Evolutionary conservation across 2,888 invertebrate species (phyloP), one percentile per base, ranked within the genome.

Genomic region (Lysandra coridon): DNA sequence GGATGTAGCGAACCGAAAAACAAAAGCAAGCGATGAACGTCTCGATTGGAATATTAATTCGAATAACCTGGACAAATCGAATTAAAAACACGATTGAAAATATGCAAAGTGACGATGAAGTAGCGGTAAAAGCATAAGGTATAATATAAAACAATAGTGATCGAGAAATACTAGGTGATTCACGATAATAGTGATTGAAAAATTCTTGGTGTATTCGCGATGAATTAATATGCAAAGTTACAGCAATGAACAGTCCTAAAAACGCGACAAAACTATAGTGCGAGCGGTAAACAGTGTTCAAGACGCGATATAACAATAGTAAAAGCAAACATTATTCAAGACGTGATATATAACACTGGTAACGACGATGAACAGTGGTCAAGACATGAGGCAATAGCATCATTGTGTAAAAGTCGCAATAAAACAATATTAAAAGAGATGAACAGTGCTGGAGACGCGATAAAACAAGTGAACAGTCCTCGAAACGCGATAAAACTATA

Each of bases 1-100:
- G 30, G 57, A 30, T 49, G 53, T 30, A 37, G 69, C 53, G 57
- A 57, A 76, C 76, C 44, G 53, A 53, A 53, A 30, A 57, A 76
- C 76, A 76, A 53, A 53, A 76, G 76, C 75, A 53, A 75, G 75
- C 76, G 76, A 33, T 17, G 49, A 53, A 14, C 33, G 53, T 76
- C 76, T 33, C 33, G 76, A 57, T 30, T 30, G 49, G 57, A 76
- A 76, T 76, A 33, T 53, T 53, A 23, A 53, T 49, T 6, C 33
- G 53, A 76, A 76, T 37, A 17, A 57, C 69, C 69, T 37, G 53
- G 12, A 12, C 53, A 30, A 49, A 76, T 76, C 53, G 33, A 57
- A 53, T 17, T 76, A 14, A 57, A 75, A 76, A 76, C 14, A 53
- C 17, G 17, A 76, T 76, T 57, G 53, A 14, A 76, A 76, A 76